Base-by-base conservation (phyloP, 2,797 vertebrate genomes). In the Rhinatrema bivittatum region DNA sequence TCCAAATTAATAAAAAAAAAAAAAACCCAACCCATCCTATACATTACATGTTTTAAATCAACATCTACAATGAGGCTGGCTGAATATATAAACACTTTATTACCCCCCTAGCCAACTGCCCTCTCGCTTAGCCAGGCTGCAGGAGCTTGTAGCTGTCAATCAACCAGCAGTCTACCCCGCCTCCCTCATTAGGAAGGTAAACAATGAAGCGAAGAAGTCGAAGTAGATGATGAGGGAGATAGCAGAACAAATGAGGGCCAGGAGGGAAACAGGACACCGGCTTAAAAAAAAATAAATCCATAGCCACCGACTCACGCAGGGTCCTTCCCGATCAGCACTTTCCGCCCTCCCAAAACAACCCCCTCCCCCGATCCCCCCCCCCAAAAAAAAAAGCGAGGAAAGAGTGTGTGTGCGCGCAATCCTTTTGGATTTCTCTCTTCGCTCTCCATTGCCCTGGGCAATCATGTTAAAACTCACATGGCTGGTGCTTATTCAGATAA, bases 131-230 rank as follows among this genome's bases (percentile, higher is more conserved):
- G 70, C 63, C 71, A 72, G 78, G 60, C 72, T 78, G 65, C 39
- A 38, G 52, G 73, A 72, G 78, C 79, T 73, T 81, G 77, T 73
- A 72, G 77, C 87, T 90, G 91, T 94, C 92, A 93, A 78, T 97
- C 94, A 95, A 72, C 54, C 32, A 50, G 42, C 57, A 36, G 65
- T 66, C 72, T 65, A 85, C 77, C 82, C 91, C 91, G 86, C 94
- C 94, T 86, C 89, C 87, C 91, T 98, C 92, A 91, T 98, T 97
- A 97, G 80, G 90, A 92, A 93, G 88, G 91, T 95, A 93, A 97
- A 98, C 93, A 96, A 93, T 94, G 87, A 91, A 83, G n/a, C n/a
- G n/a, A 82, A 85, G 84, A 81, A 71, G 78, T 51, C 64, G 70
- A 76, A 76, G 76, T 53, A 74, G 79, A 80, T 85, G 81, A 87